These are phyloP conservation scores for Penaeus japonicus DNA, from an alignment of 1,140 invertebrate species.

Conservation along the genomic window DNA sequence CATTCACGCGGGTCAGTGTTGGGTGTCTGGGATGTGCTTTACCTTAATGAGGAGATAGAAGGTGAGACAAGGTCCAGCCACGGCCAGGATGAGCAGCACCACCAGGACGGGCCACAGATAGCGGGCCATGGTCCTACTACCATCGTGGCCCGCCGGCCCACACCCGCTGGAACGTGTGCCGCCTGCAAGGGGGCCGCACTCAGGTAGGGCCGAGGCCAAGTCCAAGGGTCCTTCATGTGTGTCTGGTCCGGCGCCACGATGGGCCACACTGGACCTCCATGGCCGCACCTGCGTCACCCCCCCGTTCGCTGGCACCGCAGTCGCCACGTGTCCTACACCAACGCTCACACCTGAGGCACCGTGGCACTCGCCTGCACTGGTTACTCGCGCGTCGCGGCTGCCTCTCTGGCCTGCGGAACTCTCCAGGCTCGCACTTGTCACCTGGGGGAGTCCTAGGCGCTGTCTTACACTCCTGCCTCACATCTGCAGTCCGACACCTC, in stretches of 20 bases:
- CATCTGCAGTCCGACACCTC: too few species aligned
- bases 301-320: slow-evolving; percentile 8
- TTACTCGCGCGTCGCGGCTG: neutral
- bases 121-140: slow-evolving; percentile 30
- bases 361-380: neutral
- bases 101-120: slow-evolving; percentile 21
- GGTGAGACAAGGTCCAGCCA: slow-evolving; percentile 24
- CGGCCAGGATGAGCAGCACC: slow-evolving; percentile 24
- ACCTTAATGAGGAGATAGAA: slow-evolving; percentile 37
- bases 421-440: neutral
- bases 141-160: slow-evolving; percentile 26
- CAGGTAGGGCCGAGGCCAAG: slow-evolving; percentile 18
- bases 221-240: slow-evolving; percentile 25
- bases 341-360: slow-evolving; percentile 13
- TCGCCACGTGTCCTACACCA: slow-evolving; percentile 21
- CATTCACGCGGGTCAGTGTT: too few species aligned
- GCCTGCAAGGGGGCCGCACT: slow-evolving; percentile 10
- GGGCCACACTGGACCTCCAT: slow-evolving; percentile 27
- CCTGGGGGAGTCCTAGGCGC: too few species aligned
- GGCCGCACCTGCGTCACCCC: slow-evolving; percentile 9
- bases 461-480: too few species aligned
- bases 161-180: slow-evolving; percentile 20
- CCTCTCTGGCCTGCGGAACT: neutral
- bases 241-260: neutral
- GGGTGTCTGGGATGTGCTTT: neutral